phyloP scores from a whole-genome alignment of 2,113 vertebrate genomes.

The Callaeas wilsoni region DNA sequence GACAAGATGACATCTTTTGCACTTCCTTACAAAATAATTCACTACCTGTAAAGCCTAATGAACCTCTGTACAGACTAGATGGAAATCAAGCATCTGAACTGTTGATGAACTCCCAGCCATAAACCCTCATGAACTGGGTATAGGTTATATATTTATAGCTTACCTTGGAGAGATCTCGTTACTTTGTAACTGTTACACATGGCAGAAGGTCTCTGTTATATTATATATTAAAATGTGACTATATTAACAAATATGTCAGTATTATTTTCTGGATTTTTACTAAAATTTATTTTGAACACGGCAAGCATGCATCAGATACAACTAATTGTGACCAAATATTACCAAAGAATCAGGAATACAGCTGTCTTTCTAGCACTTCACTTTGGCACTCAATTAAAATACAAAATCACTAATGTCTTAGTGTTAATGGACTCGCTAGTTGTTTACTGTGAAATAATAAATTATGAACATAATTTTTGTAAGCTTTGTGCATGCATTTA shows the following conservation, averaged over 20 bases:
- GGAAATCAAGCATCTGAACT: background rate
- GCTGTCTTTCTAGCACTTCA: background rate
- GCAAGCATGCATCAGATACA: background rate
- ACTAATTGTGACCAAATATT: background rate
- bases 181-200: background rate
- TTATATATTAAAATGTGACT: background rate
- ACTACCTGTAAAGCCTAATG: background rate
- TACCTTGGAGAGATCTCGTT: background rate
- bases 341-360: background rate
- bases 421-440: background rate
- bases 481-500: background rate
- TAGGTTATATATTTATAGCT: background rate
- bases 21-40: background rate
- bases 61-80: background rate
- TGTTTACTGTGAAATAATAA: background rate
- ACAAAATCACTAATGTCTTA: background rate
- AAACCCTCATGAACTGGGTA: background rate
- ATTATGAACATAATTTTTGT: rapidly evolving
- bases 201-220: background rate
- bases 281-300: background rate
- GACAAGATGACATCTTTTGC: background rate
- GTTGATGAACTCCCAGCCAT: background rate
- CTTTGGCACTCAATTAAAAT: background rate
- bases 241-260: background rate
- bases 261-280: background rate